A percentile compares a stretch with the other conserved stretches of the same genome.
phyloP scores from a whole-genome alignment of 2,888 invertebrate genomes.

The Eurytoma californica region DNA sequence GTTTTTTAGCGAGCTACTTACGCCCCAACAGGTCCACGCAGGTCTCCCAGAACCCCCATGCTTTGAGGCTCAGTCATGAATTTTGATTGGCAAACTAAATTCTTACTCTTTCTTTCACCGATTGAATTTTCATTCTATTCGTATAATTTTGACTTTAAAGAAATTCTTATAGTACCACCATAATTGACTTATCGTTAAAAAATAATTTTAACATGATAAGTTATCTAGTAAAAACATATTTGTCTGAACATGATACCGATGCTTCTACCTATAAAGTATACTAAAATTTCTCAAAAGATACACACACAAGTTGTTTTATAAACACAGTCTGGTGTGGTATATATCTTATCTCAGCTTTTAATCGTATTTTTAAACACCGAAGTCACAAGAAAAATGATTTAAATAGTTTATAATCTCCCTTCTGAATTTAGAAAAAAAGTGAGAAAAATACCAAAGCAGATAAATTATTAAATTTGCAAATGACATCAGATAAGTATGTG shows the following conservation, averaged over 20 bases:
- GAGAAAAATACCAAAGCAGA: conserved; percentile 14
- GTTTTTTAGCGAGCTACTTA: conserved; percentile 75
- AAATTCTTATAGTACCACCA: not conserved
- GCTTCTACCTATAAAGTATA: not conserved
- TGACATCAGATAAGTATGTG: not conserved
- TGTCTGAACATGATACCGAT: conserved; percentile 3
- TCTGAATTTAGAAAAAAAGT: not conserved
- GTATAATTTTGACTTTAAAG: conserved; percentile 13
- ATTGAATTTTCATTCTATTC: conserved; percentile 6
- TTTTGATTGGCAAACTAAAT: conserved; percentile 54
- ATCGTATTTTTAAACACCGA: not conserved
- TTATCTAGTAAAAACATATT: conserved; percentile 4
- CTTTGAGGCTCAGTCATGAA: conserved; percentile 72
- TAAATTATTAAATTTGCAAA: conserved; percentile 1
- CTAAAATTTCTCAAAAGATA: conserved; percentile 2
- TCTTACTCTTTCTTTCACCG: conserved; percentile 7
- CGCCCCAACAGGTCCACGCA: conserved; percentile 74
- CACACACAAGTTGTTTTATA: conserved; percentile 18
- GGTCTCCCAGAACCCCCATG: conserved; percentile 74
- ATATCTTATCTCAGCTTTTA: conserved; percentile 23
- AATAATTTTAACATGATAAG: conserved; percentile 1
- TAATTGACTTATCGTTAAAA: not conserved
- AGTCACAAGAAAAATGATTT: not conserved
- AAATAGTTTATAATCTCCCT: not conserved
- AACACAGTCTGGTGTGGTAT: conserved; percentile 1